phyloP scores from a whole-genome alignment of 2,113 vertebrate species.

The Numida meleagris region DNA sequence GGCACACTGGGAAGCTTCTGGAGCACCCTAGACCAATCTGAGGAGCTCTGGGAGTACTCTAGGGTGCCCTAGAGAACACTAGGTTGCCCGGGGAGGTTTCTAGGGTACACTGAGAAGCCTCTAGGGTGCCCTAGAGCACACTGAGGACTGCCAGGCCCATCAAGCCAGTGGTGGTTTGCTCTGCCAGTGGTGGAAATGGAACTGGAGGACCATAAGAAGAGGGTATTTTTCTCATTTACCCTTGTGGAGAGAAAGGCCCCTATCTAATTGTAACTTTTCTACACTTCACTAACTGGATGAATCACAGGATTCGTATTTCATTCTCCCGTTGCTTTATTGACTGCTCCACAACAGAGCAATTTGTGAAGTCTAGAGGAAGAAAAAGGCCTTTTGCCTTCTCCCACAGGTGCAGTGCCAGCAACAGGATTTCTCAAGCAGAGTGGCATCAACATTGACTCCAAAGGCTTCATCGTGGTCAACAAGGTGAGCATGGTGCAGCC shows the following conservation, averaged over 20 bases:
- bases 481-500: conserved; percentile 80
- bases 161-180: background rate
- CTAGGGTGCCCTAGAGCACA: too few species aligned
- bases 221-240: background rate
- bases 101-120: too few species aligned
- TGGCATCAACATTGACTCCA: conserved; percentile 90
- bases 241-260: accelerated
- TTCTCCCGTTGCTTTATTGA: background rate
- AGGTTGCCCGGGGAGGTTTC: too few species aligned
- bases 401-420: conserved; percentile 88
- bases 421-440: conserved; percentile 93
- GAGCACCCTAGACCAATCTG: background rate
- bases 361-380: background rate
- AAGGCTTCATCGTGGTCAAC: conserved; percentile 93
- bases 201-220: background rate
- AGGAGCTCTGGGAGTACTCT: background rate
- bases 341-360: background rate
- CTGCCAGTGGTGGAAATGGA: background rate
- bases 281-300: background rate
- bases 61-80: background rate
- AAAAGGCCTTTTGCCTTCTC: background rate
- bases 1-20: background rate
- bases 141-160: too few species aligned
- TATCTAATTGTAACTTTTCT: background rate
- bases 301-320: background rate